Conservation (phyloP, 1,140 invertebrate genomes). For the Drosophila albomicans region DNA sequence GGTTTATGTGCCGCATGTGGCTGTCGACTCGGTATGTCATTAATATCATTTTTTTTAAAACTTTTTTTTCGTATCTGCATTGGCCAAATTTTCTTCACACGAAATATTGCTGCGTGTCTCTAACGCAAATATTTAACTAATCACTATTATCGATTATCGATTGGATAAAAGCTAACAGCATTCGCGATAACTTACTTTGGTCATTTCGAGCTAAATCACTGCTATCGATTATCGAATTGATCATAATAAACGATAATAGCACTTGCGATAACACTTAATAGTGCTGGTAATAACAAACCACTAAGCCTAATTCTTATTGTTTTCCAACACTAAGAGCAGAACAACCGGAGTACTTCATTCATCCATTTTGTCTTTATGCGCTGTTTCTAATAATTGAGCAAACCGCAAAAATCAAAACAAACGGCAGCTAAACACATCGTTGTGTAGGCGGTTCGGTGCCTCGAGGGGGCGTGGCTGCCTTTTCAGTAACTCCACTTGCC, state of each 20-base stretch:
- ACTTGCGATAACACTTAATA: not conserved
- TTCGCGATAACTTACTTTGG: too few relatives aligned
- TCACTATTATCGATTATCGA: not conserved
- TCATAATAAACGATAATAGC: too few relatives aligned
- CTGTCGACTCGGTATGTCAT: conserved; percentile 60
- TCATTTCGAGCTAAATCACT: too few relatives aligned
- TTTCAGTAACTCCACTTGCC: conserved; percentile 34
- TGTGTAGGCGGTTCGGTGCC: conserved; percentile 23
- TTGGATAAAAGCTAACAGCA: too few relatives aligned
- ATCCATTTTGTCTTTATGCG: not conserved
- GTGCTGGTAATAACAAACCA: not conserved
- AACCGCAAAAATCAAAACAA: conserved; percentile 24
- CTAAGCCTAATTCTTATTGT: not conserved
- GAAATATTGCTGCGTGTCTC: too few relatives aligned
- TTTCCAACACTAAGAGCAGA: conserved; percentile 4
- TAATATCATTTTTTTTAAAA: conserved; percentile 45
- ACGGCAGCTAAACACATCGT: conserved; percentile 10
- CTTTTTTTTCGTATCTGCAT: conserved; percentile 38
- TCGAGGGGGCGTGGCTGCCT: not conserved
- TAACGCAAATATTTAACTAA: too few relatives aligned
- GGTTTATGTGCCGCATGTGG: conserved; percentile 65
- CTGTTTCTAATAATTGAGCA: conserved; percentile 26
- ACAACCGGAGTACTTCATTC: not conserved
- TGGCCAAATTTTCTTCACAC: conserved; percentile 11
- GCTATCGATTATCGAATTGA: too few relatives aligned